Evolutionary conservation across 2,113 vertebrate species (phyloP).

Genomic region (Arothron firmamentum): DNA sequence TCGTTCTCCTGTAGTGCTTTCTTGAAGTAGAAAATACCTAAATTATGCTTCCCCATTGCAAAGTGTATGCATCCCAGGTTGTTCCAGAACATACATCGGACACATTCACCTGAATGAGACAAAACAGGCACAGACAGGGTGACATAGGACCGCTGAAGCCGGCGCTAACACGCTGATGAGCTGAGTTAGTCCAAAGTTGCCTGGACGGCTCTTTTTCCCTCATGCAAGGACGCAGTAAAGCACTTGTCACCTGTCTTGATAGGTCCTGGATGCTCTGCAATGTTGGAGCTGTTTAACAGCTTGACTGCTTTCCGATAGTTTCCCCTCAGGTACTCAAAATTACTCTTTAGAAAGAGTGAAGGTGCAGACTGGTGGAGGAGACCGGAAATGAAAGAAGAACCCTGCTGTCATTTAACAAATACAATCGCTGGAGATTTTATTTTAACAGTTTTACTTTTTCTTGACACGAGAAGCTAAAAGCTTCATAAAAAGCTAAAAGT

Average conservation of each 20-base stretch:
- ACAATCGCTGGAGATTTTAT: not conserved
- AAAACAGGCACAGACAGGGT: not conserved
- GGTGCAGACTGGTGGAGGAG: constrained; percentile 84
- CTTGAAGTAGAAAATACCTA: constrained; percentile 98
- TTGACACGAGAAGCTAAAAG: too few species aligned
- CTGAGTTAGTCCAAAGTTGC: not conserved
- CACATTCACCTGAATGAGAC: constrained; percentile 85
- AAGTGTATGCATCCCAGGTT: constrained; percentile 99
- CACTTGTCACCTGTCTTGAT: constrained; percentile 88
- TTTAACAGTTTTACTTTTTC: too few species aligned
- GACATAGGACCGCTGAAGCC: not conserved
- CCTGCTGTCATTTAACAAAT: not conserved
- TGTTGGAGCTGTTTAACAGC: constrained; percentile 94
- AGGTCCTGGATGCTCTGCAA: constrained; percentile 93
- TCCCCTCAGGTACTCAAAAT: constrained; percentile 97
- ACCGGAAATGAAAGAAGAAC: constrained; percentile 1
- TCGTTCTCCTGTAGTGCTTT: constrained; percentile 98
- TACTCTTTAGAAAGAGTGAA: constrained; percentile 97
- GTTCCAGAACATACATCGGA: constrained; percentile 99
- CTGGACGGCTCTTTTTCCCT: not conserved
- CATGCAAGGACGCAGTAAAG: not conserved
- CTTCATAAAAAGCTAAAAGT: too few species aligned
- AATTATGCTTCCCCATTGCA: constrained; percentile 98
- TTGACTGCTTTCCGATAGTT: constrained; percentile 99
- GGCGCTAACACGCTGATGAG: not conserved